Evolutionary conservation across 2,888 invertebrate species (phyloP).

Genomic region (Ophion ellenae): DNA sequence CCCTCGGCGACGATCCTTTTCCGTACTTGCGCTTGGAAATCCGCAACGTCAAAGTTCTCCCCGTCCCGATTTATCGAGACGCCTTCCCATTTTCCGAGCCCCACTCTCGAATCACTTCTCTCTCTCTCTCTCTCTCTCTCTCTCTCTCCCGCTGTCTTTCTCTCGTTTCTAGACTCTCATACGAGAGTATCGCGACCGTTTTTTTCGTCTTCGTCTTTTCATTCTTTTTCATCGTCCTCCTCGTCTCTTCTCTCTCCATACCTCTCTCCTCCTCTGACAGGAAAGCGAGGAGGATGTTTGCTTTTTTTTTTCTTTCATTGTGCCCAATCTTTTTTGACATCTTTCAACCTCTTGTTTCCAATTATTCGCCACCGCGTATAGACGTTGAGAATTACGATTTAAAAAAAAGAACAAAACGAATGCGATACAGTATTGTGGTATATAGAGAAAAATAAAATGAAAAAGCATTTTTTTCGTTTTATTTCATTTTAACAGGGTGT

Average conservation of each 20-base stretch:
- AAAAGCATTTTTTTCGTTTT: too few species aligned
- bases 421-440: too few species aligned
- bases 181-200: too few species aligned
- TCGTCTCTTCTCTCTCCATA: slow-evolving; percentile 16
- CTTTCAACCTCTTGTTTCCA: too few species aligned
- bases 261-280: too few species aligned
- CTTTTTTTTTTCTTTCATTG: slow-evolving; percentile 1
- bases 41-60: slow-evolving; percentile 48
- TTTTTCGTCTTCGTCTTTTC: too few species aligned
- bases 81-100: slow-evolving; percentile 48
- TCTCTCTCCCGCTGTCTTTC: background rate
- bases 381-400: too few species aligned
- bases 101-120: slow-evolving; percentile 49
- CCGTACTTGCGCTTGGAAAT: slow-evolving; percentile 39
- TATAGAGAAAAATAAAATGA: too few species aligned
- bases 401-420: too few species aligned
- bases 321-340: background rate
- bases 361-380: too few species aligned
- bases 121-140: too few species aligned
- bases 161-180: slow-evolving; percentile 28
- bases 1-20: slow-evolving; percentile 36
- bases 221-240: background rate
- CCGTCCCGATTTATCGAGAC: slow-evolving; percentile 59
- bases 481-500: too few species aligned
- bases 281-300: background rate